Percentiles rank a stretch among this genome's conserved stretches.
Conservation (phyloP, 2,797 vertebrate species). For the Pantherophis alleghaniensis region DNA sequence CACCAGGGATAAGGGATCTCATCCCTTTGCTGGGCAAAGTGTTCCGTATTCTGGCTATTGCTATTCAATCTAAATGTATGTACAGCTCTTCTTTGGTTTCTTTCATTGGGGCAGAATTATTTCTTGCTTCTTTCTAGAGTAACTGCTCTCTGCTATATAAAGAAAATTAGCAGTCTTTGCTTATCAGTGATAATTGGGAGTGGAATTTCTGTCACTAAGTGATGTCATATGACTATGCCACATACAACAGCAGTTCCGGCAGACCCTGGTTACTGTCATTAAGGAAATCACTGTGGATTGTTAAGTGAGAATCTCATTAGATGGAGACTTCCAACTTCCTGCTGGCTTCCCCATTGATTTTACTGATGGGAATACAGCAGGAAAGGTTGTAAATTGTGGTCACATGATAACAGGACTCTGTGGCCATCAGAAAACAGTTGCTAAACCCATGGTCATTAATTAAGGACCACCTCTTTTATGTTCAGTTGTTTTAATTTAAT, state of each 20-base stretch:
- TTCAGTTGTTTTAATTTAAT: background rate
- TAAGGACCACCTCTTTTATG: background rate
- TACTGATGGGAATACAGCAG: background rate
- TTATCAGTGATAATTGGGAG: background rate
- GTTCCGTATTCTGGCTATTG: slow-evolving; percentile 1
- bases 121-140: background rate
- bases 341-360: background rate
- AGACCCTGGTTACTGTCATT: background rate
- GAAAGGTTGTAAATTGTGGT: background rate
- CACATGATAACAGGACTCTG: background rate
- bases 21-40: background rate
- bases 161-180: background rate
- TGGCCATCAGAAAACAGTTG: background rate
- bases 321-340: background rate
- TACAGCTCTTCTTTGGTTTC: background rate
- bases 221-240: background rate
- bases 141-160: background rate
- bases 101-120: background rate
- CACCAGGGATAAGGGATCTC: too few species aligned
- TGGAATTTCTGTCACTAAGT: background rate
- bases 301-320: background rate
- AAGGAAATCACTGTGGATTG: background rate
- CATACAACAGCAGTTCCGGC: background rate
- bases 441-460: background rate
- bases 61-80: slow-evolving; percentile 2